phyloP scores from a whole-genome alignment of 2,113 vertebrate genomes.

The Alces alces region DNA sequence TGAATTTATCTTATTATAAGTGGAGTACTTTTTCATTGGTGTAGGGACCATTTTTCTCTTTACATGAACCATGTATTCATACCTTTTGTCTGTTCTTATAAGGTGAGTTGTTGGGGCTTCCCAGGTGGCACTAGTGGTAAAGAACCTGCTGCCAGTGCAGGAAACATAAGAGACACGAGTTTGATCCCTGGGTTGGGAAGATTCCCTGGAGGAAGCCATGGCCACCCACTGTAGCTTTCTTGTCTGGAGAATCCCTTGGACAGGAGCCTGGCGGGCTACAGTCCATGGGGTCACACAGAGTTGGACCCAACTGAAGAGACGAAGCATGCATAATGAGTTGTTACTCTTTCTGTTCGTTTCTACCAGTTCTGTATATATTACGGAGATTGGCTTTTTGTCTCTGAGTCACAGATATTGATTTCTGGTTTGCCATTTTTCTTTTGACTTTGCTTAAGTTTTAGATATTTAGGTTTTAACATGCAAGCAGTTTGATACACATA shows the following conservation, averaged over 20 bases:
- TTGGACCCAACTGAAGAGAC: neutral
- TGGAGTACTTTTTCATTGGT: neutral
- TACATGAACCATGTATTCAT: neutral
- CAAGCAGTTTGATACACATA: neutral
- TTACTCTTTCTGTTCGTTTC: neutral
- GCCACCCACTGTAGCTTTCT: neutral
- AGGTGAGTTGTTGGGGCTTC: neutral
- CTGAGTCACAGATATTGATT: neutral
- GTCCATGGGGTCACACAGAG: neutral
- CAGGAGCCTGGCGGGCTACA: neutral
- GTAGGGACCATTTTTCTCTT: neutral
- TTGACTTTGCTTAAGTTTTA: neutral
- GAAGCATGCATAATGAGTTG: neutral
- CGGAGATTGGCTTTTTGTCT: neutral
- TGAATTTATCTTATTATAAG: neutral
- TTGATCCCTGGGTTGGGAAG: neutral
- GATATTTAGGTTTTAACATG: neutral
- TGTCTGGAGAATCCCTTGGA: neutral
- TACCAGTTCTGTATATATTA: neutral
- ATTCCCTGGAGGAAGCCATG: neutral
- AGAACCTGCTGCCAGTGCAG: neutral
- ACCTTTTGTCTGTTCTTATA: neutral
- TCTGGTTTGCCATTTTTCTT: neutral
- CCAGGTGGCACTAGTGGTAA: neutral
- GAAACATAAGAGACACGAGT: neutral